Evolutionary conservation across 2,797 vertebrate species (phyloP).

Genomic region (Leuciscus waleckii): DNA sequence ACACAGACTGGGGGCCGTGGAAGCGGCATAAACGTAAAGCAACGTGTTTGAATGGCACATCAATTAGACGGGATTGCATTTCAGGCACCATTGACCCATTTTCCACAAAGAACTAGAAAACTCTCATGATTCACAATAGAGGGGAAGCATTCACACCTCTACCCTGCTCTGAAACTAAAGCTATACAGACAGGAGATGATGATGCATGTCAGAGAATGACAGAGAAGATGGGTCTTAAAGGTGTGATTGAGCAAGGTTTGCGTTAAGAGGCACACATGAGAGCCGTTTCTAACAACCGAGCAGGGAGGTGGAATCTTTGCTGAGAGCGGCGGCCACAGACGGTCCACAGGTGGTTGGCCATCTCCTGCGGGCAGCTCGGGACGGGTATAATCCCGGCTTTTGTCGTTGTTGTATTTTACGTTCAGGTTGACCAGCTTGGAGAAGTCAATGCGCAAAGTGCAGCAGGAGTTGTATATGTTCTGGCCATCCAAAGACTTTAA

Average conservation of each 20-base stretch:
- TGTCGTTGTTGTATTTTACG: conserved; percentile 99
- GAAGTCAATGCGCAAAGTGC: conserved; percentile 97
- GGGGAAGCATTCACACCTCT: conserved; percentile 39
- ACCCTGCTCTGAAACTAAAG: conserved; percentile 48
- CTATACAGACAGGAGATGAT: conserved; percentile 32
- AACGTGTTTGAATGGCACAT: conserved; percentile 42
- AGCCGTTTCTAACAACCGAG: conserved; percentile 79
- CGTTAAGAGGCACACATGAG: neutral
- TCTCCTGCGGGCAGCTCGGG: conserved; percentile 96
- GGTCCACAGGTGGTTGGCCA: conserved; percentile 87
- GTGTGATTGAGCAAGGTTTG: neutral
- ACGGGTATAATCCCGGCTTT: conserved; percentile 97
- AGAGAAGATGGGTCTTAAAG: conserved; percentile 26
- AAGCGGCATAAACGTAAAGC: conserved; percentile 34
- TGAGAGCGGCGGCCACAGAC: conserved; percentile 86
- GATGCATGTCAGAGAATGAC: conserved; percentile 41
- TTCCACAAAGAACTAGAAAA: conserved; percentile 40
- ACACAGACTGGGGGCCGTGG: conserved; percentile 42
- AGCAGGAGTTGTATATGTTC: conserved; percentile 99
- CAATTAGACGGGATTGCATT: conserved; percentile 40
- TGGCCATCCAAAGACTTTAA: conserved; percentile 94
- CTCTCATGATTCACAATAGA: conserved; percentile 28
- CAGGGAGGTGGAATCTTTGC: conserved; percentile 90
- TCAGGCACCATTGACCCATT: conserved; percentile 42
- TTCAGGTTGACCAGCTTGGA: conserved; percentile 98